Base-by-base conservation (phyloP, 1,140 invertebrate species). In the Drosophila neocordata region DNA sequence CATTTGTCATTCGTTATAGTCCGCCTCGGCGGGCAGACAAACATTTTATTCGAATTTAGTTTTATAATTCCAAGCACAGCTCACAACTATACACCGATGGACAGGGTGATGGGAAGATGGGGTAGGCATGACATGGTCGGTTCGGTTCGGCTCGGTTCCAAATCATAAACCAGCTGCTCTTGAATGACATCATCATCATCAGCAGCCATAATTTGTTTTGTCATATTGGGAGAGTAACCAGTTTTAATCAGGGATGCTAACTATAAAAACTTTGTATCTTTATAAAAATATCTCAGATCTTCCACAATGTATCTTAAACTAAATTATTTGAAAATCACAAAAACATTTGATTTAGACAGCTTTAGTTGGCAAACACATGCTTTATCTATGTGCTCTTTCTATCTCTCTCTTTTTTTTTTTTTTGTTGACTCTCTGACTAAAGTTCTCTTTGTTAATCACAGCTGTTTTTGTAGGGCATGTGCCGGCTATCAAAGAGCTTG, bases 131-230 rank as follows among this genome's bases (percentile, higher is more conserved):
- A 68, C 55, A 75, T 75, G 72, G 51, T 75, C 31, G 44, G 31
- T 57, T 57, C 15, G 41, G 1, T 18, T 20, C 41, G 41, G 15
- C 53, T 60, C 58, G 35, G 24, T 44, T 27, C 37, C 18, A 15
- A 37, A 58, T 7, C 27, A 60, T 34, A 65, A 68, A 65, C 52
- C 79, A 83, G 80, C 79, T 73, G 82, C 62, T 69, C 63, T 72
- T 70, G 68, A 62, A 85, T 84, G 81, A 84, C 81, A 84, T 84
- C 80, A 83, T 72, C 79, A 85, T 85, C 79, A 53, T 52, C 60
- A 48, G 34, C 53, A 52, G 79, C 69, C 44, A 75, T 67, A 71
- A 55, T 51, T 37, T 74, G 24, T 64, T 52, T 41, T 20, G 63
- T 7, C 13, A 34, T 31, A 58, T 31, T 35, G 15, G 3, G 35